phyloP scores from a whole-genome alignment of 2,113 vertebrate species.

The Strix aluco region DNA sequence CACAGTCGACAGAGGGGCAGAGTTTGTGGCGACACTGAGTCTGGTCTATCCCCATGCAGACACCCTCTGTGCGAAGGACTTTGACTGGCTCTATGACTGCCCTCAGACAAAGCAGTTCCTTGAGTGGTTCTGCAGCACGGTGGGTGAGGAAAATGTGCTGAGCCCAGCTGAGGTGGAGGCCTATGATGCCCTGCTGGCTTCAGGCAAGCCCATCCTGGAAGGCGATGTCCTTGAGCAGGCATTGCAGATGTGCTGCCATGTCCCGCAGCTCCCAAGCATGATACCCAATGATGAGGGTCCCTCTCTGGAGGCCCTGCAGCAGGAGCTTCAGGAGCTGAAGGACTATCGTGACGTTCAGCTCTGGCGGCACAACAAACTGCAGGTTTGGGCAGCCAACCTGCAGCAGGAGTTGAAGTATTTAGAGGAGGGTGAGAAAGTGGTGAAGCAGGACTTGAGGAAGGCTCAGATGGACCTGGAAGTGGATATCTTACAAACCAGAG shows the following conservation, averaged over 20 bases:
- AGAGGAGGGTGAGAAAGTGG: not conserved
- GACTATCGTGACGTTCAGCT: not conserved
- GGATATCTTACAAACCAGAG: not conserved
- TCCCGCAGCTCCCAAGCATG: accelerated
- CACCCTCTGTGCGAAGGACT: constrained; percentile 16
- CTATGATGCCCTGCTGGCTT: constrained; percentile 4
- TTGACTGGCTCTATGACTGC: constrained; percentile 52
- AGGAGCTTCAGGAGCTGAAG: constrained; percentile 19
- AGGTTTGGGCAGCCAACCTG: not conserved
- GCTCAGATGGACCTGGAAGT: not conserved
- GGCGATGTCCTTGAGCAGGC: not conserved
- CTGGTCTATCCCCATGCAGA: not conserved
- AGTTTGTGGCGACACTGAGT: not conserved
- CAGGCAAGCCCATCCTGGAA: constrained; percentile 52
- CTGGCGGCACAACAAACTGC: not conserved
- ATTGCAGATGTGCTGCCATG: not conserved
- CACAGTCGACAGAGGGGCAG: not conserved
- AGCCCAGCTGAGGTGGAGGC: constrained; percentile 29
- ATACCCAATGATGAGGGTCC: not conserved
- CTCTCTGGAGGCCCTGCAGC: not conserved
- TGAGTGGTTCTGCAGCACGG: not conserved
- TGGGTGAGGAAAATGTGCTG: constrained; percentile 1
- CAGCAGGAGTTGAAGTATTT: not conserved
- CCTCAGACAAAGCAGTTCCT: constrained; percentile 33
- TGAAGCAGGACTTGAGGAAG: not conserved